Evolutionary conservation across 1,140 invertebrate species (phyloP).

Genomic region (Hycleus cichorii): DNA sequence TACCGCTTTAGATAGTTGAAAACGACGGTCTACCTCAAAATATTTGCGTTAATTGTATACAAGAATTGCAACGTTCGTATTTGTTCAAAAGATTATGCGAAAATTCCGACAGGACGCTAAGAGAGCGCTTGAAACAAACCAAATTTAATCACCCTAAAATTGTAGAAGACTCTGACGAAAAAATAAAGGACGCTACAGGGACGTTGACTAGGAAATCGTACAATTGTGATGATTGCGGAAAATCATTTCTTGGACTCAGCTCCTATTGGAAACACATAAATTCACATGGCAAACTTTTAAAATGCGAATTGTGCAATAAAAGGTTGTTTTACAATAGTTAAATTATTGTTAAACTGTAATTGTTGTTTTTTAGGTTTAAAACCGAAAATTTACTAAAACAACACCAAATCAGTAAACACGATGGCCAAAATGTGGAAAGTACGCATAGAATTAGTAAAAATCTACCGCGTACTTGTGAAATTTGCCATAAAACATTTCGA

Average conservation of each 20-base stretch:
- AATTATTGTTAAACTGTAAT: background rate
- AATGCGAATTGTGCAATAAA: conserved; percentile 11
- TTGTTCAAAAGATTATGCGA: conserved; percentile 28
- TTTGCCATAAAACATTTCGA: conserved; percentile 28
- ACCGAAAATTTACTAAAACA: conserved; percentile 3
- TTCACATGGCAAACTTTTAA: conserved; percentile 2
- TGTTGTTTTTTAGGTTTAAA: conserved; percentile 15
- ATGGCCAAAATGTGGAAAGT: background rate
- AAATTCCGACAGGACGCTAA: conserved; percentile 24
- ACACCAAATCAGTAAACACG: conserved; percentile 3
- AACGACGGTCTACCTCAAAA: conserved; percentile 30
- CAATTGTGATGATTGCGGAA: conserved; percentile 2
- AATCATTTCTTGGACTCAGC: background rate
- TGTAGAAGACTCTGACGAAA: background rate
- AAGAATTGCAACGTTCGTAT: conserved; percentile 21
- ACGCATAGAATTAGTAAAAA: conserved; percentile 17
- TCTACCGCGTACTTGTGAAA: conserved; percentile 22
- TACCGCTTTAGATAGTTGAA: conserved; percentile 21
- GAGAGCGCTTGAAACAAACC: conserved; percentile 8
- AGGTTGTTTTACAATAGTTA: background rate
- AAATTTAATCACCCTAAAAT: background rate
- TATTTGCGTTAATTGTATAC: conserved; percentile 26
- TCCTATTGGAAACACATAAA: conserved; percentile 9
- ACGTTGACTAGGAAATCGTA: background rate
- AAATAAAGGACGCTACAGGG: background rate